Percentiles rank a stretch among this genome's conserved stretches.
phyloP scores from a whole-genome alignment of 2,888 invertebrate genomes.

The Tryphoninae sp. region DNA sequence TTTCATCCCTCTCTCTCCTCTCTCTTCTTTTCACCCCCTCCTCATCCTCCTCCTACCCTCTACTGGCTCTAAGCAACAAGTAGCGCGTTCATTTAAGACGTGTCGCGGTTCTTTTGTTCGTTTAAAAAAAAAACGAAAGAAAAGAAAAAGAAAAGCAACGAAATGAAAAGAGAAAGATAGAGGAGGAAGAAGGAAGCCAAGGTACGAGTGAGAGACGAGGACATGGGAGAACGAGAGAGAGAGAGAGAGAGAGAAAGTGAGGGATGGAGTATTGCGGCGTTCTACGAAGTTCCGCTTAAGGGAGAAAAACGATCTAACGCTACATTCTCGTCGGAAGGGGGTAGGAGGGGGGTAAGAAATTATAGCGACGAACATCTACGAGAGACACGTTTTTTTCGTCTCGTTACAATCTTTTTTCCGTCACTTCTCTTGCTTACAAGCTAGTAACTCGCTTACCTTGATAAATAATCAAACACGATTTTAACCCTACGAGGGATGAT shows the following conservation, averaged over 20 bases:
- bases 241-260: slow-evolving; percentile 36
- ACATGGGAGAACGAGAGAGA: slow-evolving; percentile 26
- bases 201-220: slow-evolving; percentile 43
- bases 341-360: slow-evolving; percentile 33
- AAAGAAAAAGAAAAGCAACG: slow-evolving; percentile 44
- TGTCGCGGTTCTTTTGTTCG: slow-evolving; percentile 81
- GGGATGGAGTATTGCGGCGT: slow-evolving; percentile 29
- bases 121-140: slow-evolving; percentile 73
- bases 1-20: slow-evolving; percentile 35
- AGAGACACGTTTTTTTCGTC: slow-evolving; percentile 37
- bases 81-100: slow-evolving; percentile 82
- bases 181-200: slow-evolving; percentile 56
- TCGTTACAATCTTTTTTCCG: slow-evolving; percentile 11
- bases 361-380: slow-evolving; percentile 47
- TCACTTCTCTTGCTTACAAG: slow-evolving; percentile 6
- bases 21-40: slow-evolving; percentile 1
- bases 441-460: background rate
- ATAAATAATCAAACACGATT: background rate
- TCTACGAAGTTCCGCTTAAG: slow-evolving; percentile 78
- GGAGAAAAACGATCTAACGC: slow-evolving; percentile 70
- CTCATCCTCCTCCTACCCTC: slow-evolving; percentile 66
- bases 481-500: no score
- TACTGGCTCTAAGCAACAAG: slow-evolving; percentile 79
- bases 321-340: slow-evolving; percentile 39
- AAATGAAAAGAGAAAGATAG: slow-evolving; percentile 62